Conservation (phyloP, 2,888 invertebrate genomes). For the Leucania comma region DNA sequence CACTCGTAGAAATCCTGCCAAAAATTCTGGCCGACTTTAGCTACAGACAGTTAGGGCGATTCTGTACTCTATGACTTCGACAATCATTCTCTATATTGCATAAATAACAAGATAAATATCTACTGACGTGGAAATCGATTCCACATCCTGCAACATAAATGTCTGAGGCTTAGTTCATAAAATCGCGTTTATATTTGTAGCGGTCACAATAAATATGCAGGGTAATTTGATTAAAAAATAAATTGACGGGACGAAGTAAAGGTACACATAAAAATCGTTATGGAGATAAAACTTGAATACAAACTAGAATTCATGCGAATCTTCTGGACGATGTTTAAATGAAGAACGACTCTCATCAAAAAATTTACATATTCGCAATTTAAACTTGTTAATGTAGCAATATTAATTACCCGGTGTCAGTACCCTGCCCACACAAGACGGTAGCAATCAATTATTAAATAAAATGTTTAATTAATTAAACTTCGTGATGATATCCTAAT, state of each 20-base stretch:
- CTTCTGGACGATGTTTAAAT: background rate
- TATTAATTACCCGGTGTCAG: conserved; percentile 5
- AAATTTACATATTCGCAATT: conserved; percentile 1
- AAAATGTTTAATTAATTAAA: conserved; percentile 48
- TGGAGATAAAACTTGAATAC: conserved; percentile 4
- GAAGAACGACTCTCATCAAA: conserved; percentile 8
- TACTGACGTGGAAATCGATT: conserved; percentile 36
- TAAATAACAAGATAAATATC: conserved; percentile 46
- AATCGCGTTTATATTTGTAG: conserved; percentile 38
- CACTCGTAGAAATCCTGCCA: too few species aligned
- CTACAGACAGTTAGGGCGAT: too few species aligned
- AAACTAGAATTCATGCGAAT: conserved; percentile 14
- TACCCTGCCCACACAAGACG: conserved; percentile 27
- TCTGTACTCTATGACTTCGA: conserved; percentile 9
- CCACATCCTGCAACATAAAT: conserved; percentile 37
- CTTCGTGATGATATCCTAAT: conserved; percentile 49
- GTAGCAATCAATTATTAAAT: conserved; percentile 38
- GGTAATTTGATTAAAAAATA: conserved; percentile 12
- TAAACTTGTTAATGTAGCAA: conserved; percentile 5
- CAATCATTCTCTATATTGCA: conserved; percentile 37
- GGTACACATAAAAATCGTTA: conserved; percentile 18
- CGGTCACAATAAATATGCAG: conserved; percentile 24
- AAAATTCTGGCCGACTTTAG: too few species aligned
- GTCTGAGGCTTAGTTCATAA: conserved; percentile 33
- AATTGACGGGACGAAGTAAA: conserved; percentile 8